Evolutionary conservation across 2,797 vertebrate genomes (phyloP).

Genomic region (Perodicticus potto): DNA sequence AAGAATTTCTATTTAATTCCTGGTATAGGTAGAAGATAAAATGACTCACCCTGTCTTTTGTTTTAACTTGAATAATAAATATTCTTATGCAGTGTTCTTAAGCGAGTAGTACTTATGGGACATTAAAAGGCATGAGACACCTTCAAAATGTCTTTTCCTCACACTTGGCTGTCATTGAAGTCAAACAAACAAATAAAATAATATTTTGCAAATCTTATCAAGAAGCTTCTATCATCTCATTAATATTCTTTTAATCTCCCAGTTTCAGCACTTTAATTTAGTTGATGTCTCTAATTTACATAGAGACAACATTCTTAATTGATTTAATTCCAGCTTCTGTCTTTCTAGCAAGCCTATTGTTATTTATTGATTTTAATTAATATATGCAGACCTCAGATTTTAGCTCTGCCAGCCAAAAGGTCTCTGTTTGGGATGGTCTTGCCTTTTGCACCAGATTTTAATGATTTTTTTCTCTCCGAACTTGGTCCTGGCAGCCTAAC

Average conservation of each 20-base stretch:
- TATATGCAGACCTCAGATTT: constrained; percentile 61
- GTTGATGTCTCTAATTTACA: constrained; percentile 82
- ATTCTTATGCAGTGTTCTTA: background rate
- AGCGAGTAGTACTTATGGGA: background rate
- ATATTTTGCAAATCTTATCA: constrained; percentile 67
- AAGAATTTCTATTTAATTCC: background rate
- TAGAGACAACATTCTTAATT: constrained; percentile 80
- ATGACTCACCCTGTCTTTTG: background rate
- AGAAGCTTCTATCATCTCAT: constrained; percentile 70
- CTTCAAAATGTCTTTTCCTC: background rate
- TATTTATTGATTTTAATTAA: constrained; percentile 81
- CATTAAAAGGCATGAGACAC: background rate
- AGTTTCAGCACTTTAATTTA: constrained; percentile 79
- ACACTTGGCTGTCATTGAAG: background rate
- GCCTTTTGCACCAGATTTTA: constrained; percentile 21
- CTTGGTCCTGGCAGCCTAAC: background rate
- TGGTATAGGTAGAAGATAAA: background rate
- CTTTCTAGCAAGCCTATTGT: constrained; percentile 58
- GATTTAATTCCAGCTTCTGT: constrained; percentile 77
- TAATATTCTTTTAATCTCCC: constrained; percentile 81
- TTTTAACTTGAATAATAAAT: background rate
- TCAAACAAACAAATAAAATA: background rate
- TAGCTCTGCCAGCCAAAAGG: constrained; percentile 17
- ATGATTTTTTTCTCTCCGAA: background rate
- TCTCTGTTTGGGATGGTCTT: constrained; percentile 5